These are phyloP conservation scores for Malaclemys terrapin DNA, from an alignment of 2,113 vertebrate genomes.

Conservation along the genomic window DNA sequence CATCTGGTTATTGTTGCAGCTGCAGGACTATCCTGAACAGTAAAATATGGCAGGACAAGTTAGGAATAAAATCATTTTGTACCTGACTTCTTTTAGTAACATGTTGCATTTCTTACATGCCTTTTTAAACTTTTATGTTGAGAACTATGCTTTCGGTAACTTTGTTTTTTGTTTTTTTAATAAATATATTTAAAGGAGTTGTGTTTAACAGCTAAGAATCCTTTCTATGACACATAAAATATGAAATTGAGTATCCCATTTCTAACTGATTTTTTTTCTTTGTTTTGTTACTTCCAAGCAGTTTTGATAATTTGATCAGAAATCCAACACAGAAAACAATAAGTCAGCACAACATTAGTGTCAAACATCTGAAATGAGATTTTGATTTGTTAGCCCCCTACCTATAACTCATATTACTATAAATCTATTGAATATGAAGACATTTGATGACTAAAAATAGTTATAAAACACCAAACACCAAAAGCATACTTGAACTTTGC, in stretches of 20 bases:
- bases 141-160: neutral
- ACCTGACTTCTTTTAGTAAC: neutral
- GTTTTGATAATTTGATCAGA: constrained; percentile 80
- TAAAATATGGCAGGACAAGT: constrained; percentile 33
- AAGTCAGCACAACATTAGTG: constrained; percentile 85
- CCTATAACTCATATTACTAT: constrained; percentile 83
- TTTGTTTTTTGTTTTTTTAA: neutral
- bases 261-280: constrained; percentile 32
- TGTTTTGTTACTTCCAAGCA: constrained; percentile 66
- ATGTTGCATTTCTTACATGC: neutral
- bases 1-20: constrained; percentile 73
- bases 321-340: constrained; percentile 84
- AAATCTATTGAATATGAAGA: constrained; percentile 83
- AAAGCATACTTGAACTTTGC: constrained; percentile 63
- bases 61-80: constrained; percentile 52
- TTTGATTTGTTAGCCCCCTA: constrained; percentile 90
- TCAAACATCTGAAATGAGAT: constrained; percentile 89
- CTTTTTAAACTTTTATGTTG: neutral
- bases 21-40: constrained; percentile 64
- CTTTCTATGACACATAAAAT: neutral
- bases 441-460: constrained; percentile 75
- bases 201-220: constrained; percentile 21
- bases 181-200: neutral
- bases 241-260: constrained; percentile 41
- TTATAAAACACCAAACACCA: constrained; percentile 76